Conservation (phyloP, 2,888 invertebrate genomes). For the Crepidodera aurea region DNA sequence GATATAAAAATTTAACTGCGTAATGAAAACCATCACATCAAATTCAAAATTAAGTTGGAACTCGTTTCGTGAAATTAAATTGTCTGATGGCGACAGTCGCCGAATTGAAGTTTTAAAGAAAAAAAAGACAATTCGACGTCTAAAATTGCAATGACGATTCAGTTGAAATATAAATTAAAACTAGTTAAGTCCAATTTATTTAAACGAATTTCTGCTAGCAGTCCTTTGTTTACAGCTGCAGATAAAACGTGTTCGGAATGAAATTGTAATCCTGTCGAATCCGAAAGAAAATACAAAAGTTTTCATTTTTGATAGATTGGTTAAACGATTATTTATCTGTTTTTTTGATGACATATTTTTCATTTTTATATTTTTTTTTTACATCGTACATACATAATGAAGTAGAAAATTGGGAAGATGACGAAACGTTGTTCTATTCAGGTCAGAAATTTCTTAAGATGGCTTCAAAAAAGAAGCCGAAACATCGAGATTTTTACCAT, state of each 20-base stretch:
- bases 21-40: neutral
- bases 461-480: too few relatives aligned
- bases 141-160: constrained; percentile 5
- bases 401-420: too few relatives aligned
- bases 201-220: constrained; percentile 17
- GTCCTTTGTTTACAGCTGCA: constrained; percentile 36
- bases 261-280: constrained; percentile 7
- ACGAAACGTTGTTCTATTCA: too few relatives aligned
- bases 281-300: neutral
- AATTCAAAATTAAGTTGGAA: neutral
- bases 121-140: constrained; percentile 7
- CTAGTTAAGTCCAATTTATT: constrained; percentile 31
- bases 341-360: too few relatives aligned
- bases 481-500: too few relatives aligned
- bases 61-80: constrained; percentile 10
- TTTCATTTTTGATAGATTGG: too few relatives aligned
- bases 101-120: constrained; percentile 4
- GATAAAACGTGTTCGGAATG: constrained; percentile 38
- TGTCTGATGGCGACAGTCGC: neutral
- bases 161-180: constrained; percentile 21
- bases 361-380: too few relatives aligned
- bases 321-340: too few relatives aligned
- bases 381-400: too few relatives aligned
- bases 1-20: too few relatives aligned
- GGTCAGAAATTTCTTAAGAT: too few relatives aligned